Conservation (phyloP, 2,888 invertebrate genomes). For the Noctua janthe region DNA sequence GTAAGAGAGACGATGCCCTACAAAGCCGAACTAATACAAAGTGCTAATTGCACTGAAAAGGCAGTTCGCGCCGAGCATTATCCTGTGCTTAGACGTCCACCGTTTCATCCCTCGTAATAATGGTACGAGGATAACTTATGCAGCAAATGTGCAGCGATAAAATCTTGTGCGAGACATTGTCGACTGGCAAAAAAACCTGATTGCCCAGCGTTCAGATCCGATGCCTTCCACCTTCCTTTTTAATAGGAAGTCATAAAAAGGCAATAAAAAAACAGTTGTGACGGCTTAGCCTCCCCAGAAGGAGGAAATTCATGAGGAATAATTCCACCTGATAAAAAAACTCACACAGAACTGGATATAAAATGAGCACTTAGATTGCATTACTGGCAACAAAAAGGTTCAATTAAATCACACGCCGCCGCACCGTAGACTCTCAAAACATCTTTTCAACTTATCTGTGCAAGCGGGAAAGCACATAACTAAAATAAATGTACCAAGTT, state of each 20-base stretch:
- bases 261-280: not conserved
- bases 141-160: not conserved
- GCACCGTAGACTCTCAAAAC: not conserved
- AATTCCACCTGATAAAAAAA: not conserved
- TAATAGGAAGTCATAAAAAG: not conserved
- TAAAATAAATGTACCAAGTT: not conserved
- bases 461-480: not conserved
- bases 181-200: not conserved
- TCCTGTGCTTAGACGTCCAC: not conserved
- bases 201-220: not conserved
- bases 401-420: constrained; percentile 2
- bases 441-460: not conserved
- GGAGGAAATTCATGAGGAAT: not conserved
- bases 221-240: not conserved
- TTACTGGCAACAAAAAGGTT: constrained; percentile 8
- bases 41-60: not conserved
- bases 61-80: not conserved
- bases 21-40: not conserved
- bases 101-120: not conserved
- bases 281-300: not conserved
- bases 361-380: not conserved
- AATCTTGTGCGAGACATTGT: not conserved
- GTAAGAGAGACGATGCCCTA: not conserved
- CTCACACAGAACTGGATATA: not conserved
- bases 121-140: not conserved